Percentiles rank a stretch among this genome's conserved stretches.
phyloP scores from a whole-genome alignment of 2,888 invertebrate species.

The Acleris literana region DNA sequence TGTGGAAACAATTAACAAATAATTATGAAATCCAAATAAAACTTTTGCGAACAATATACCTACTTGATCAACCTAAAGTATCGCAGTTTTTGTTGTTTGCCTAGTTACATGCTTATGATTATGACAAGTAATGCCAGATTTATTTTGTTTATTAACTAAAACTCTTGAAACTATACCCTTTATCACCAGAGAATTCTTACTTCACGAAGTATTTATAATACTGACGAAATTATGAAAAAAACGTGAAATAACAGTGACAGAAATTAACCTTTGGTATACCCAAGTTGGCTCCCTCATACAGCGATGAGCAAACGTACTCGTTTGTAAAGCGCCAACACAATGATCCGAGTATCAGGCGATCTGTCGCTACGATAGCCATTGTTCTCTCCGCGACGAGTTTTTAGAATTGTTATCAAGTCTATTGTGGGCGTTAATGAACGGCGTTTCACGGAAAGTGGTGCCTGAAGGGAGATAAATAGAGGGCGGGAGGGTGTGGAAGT shows the following conservation, averaged over 20 bases:
- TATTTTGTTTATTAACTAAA: no score
- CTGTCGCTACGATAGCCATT: conserved; percentile 48
- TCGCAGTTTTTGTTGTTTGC: no score
- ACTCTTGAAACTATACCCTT: no score
- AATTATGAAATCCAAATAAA: no score
- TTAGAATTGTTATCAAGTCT: conserved; percentile 69
- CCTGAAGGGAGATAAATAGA: conserved; percentile 57
- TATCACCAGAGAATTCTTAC: no score
- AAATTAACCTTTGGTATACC: conserved; percentile 24
- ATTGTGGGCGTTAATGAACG: conserved; percentile 69
- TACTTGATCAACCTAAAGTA: no score
- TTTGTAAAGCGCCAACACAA: conserved; percentile 37
- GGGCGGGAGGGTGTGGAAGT: conserved; percentile 48
- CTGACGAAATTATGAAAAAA: not conserved
- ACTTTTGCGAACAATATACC: no score
- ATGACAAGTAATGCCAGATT: no score
- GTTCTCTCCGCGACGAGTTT: conserved; percentile 58
- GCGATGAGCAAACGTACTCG: conserved; percentile 31
- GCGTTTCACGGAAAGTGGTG: conserved; percentile 58
- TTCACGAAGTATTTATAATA: no score
- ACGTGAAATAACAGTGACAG: conserved; percentile 1
- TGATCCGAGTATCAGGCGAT: conserved; percentile 48
- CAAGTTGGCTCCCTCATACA: conserved; percentile 19
- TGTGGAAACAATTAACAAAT: not conserved
- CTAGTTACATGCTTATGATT: no score